Base-by-base conservation (phyloP, 2,113 vertebrate species). In the Chionodraco myersi region DNA sequence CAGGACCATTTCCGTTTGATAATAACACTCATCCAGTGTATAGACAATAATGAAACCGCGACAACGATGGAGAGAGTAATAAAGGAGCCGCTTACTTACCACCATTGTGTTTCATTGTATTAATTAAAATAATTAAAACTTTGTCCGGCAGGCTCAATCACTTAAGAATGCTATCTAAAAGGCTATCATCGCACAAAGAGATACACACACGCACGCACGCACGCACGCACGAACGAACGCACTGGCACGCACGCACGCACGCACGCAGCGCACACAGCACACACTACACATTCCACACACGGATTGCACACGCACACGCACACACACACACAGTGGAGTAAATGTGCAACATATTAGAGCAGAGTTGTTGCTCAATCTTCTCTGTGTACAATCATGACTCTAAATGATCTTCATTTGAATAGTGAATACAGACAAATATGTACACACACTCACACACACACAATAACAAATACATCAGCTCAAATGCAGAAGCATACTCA, bases 51-150 rank as follows among this genome's bases (percentile, higher is more conserved):
- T 85, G 81, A 48, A 60, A 48, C 23, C 57, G 5, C 1, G 83
- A 79, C 82, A 67, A 69, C 83, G 72, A 87, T 76, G 77, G 81
- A 86, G 84, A 79, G 79, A 85, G 67, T 63, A 77, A 89, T 81
- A 82, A 82, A 76, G 62, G 74, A 72, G 72, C 62, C 0, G 58
- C 64, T 86, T 60, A 83, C 70, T 82, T 76, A 67, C 62, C 72
- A n/a, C 57, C 78, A 36, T 85, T 85, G 73, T 67, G 45, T 86
- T 73, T 68, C 71, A 79, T 87, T 85, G 79, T 70, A 36, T 92
- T 91, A 88, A 93, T 91, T 85, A 92, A 90, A 91, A 62, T 57
- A 75, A 82, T 80, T 89, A 84, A 41, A 91, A 88, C 44, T 85
- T 58, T 11, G 52, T 61, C 62, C 0, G 14, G 49, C 36, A 26